Evolutionary conservation across 1,140 invertebrate species (phyloP), one percentile per base, ranked within the genome.

Genomic region (Idris sp.): DNA sequence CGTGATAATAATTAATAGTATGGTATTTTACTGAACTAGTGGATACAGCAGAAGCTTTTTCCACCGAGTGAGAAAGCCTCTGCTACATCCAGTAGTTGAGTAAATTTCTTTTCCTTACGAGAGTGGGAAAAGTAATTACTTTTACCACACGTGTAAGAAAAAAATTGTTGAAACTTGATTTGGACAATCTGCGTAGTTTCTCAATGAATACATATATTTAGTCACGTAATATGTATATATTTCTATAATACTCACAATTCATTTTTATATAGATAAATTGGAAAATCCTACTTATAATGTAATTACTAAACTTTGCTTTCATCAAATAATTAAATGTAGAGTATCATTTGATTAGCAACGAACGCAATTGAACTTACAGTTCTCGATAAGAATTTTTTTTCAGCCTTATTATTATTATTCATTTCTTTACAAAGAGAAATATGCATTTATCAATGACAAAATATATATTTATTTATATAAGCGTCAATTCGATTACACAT

Each of bases 161-260:
- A n/a, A n/a, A n/a, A n/a, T n/a, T n/a, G n/a, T n/a, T n/a, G n/a
- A n/a, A n/a, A n/a, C n/a, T n/a, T n/a, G n/a, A n/a, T n/a, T n/a
- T 9, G 14, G 11, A 36, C 4, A 31, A n/a, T 31, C 10, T 31
- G 30, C 33, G 33, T n/a, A n/a, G n/a, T n/a, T n/a, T 25, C 14
- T 40, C 28, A 36, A 51, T 49, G 30, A 26, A 51, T 19, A 4
- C 48, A 28, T 62, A 14, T 36, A 36, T 44, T 31, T 43, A 62
- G 43, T 22, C 33, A 31, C 41, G 41, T 33, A 18, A 51, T 33
- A 62, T 31, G 41, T 51, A 51, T 62, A 18, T 41, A 15, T 43
- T 81, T 69, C 81, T 72, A 71, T 84, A 84, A 83, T 84, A 84
- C 81, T 84, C 76, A 72, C 76, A 79, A 80, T 79, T n/a, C n/a